These are phyloP conservation scores for Syrphus vitripennis DNA, from an alignment of 2,888 invertebrate species.

Conservation along the genomic window DNA sequence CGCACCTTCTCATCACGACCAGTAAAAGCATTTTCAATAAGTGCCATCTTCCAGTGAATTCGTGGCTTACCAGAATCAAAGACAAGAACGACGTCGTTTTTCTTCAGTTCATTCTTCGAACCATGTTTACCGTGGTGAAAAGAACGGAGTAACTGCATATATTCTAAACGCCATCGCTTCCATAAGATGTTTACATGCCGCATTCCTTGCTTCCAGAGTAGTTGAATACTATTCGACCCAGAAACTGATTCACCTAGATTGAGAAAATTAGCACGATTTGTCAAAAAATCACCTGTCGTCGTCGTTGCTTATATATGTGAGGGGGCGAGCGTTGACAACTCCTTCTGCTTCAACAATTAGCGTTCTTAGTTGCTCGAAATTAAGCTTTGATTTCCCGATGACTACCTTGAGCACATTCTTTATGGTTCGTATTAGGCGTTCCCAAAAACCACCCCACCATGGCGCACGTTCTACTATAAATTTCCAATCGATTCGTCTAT, in stretches of 20 bases:
- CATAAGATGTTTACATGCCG: neutral
- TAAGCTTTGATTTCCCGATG: neutral
- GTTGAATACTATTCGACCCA: neutral
- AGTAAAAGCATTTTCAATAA: slow-evolving; percentile 20
- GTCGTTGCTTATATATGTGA: neutral
- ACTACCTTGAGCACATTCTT: neutral
- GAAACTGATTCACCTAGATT: neutral
- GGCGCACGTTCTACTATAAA: too few species aligned
- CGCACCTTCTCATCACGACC: slow-evolving; percentile 26
- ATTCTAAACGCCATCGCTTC: neutral
- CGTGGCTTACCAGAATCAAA: slow-evolving; percentile 21
- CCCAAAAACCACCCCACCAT: neutral
- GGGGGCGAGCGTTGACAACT: neutral
- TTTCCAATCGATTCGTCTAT: neutral
- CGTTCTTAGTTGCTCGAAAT: slow-evolving; percentile 9
- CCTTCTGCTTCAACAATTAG: neutral
- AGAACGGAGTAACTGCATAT: slow-evolving; percentile 7
- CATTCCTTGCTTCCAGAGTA: slow-evolving; percentile 20
- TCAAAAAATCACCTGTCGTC: slow-evolving; percentile 1
- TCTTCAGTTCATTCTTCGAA: neutral
- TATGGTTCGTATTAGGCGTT: neutral
- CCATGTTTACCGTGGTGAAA: neutral
- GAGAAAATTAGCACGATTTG: neutral
- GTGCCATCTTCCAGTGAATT: slow-evolving; percentile 36
- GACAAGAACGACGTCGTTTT: slow-evolving; percentile 7